phyloP scores from a whole-genome alignment of 2,113 vertebrate species.

The Cnemophilus loriae region DNA sequence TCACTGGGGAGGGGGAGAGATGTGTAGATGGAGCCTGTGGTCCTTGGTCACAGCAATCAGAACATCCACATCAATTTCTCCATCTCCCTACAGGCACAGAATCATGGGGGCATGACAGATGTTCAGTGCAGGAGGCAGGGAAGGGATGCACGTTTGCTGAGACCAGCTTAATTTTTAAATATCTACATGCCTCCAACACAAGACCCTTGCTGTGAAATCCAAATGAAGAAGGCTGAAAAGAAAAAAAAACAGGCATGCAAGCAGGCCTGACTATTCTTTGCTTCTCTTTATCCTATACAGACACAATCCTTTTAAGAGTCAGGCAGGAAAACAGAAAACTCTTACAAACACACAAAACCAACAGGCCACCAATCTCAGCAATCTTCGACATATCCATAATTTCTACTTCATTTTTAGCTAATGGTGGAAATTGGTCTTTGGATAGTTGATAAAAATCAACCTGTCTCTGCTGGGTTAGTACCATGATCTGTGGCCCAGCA shows the following conservation, averaged over 20 bases:
- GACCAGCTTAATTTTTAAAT: neutral
- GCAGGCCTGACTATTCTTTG: neutral
- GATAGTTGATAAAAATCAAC: conserved; percentile 74
- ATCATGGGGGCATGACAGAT: neutral
- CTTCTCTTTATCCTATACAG: neutral
- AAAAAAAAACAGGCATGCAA: neutral
- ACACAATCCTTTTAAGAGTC: neutral
- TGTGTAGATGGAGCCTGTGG: neutral
- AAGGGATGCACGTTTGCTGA: neutral
- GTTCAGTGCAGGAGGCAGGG: neutral
- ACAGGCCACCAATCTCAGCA: neutral
- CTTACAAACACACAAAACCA: conserved; percentile 30
- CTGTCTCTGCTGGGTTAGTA: conserved; percentile 67
- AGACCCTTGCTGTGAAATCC: neutral
- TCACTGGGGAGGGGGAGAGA: neutral
- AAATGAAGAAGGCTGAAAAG: neutral
- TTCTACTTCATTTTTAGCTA: conserved; percentile 68
- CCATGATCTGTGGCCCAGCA: conserved; percentile 68
- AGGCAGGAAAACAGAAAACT: neutral
- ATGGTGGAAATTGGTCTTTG: conserved; percentile 73
- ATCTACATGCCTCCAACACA: neutral
- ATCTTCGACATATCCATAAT: conserved; percentile 57
- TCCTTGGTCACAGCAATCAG: neutral
- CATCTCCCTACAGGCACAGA: neutral
- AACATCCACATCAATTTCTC: neutral